phyloP scores from a whole-genome alignment of 2,888 invertebrate species.

The Branchellion lobata region DNA sequence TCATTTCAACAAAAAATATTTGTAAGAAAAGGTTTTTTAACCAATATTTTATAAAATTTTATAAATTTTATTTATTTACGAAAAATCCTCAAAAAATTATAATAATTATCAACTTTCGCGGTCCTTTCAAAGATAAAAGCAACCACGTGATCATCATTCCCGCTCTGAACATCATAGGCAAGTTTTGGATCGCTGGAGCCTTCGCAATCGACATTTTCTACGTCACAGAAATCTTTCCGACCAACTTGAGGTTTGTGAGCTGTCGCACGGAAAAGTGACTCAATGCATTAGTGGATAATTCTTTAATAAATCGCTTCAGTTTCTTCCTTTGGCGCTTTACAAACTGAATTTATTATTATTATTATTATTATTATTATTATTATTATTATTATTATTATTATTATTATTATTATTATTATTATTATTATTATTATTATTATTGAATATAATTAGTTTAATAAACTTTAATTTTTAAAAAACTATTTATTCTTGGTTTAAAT shows the following conservation, averaged over 20 bases:
- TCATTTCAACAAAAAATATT: too few relatives aligned
- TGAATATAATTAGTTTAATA: too few relatives aligned
- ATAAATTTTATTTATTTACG: neutral
- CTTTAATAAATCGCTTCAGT: too few relatives aligned
- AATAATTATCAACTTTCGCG: neutral
- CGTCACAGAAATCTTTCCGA: constrained; percentile 60
- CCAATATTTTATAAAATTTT: neutral
- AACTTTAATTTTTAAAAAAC: neutral
- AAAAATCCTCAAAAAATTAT: neutral
- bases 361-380: too few relatives aligned
- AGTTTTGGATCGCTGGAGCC: constrained; percentile 60
- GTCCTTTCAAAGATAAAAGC: neutral
- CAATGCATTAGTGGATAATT: neutral
- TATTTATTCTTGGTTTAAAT: too few relatives aligned
- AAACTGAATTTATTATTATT: too few relatives aligned
- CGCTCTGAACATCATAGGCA: constrained; percentile 53
- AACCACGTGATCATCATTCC: neutral
- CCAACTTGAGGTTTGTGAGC: constrained; percentile 57
- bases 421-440: neutral
- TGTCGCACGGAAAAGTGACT: neutral
- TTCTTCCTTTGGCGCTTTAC: too few relatives aligned
- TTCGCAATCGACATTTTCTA: constrained; percentile 59
- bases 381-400: too few relatives aligned
- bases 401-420: too few relatives aligned
- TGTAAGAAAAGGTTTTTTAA: too few relatives aligned